Evolutionary conservation across 1,140 invertebrate genomes (phyloP), one percentile per base, ranked within the genome.

Genomic region (Sycophila sp.): DNA sequence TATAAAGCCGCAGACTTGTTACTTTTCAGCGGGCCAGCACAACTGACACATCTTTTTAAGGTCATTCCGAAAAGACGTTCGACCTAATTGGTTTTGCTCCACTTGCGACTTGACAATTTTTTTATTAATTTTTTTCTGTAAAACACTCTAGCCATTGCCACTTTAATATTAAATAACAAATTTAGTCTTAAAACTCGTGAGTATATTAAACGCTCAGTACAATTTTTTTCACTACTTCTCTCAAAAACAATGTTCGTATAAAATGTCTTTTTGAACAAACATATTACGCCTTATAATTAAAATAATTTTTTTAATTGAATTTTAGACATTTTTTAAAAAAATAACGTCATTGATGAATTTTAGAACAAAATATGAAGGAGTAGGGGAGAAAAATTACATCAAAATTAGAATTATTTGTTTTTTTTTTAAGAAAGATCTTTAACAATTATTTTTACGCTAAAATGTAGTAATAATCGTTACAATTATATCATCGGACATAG

Each of bases 131-230:
- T 58, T 40, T 38, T 0, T 30, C 49, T 47, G 7, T 26, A 63
- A 63, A 51, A 15, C 36, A 49, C 26, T 28, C 28, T 62, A 47
- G 1, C 10, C 32, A 62, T 34, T 45, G n/a, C 17, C 26, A 8
- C n/a, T 49, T 51, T 36, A 64, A 64, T 19, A 64, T 51, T 64
- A 51, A 38, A 51, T 51, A 64, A 51, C 62, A 64, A n/a, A 64
- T 17, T 11, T 38, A 36, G 62, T 64, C 47, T 51, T 64, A 38
- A 19, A 30, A 49, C 32, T 64, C 32, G 17, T 64, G 62, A 64
- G 42, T 49, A 63, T 51, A 64, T 64, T 30, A 26, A n/a, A 51
- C 30, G 30, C 62, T 15, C 32, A 51, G 36, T 19, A 38, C 30
- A 38, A 7, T 64, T 13, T 26, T 45, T 17, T 45, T 47, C 47